Evolutionary conservation across 2,797 vertebrate genomes (phyloP), one percentile per base, ranked within the genome.

Genomic region (Threskiornis aethiopicus): DNA sequence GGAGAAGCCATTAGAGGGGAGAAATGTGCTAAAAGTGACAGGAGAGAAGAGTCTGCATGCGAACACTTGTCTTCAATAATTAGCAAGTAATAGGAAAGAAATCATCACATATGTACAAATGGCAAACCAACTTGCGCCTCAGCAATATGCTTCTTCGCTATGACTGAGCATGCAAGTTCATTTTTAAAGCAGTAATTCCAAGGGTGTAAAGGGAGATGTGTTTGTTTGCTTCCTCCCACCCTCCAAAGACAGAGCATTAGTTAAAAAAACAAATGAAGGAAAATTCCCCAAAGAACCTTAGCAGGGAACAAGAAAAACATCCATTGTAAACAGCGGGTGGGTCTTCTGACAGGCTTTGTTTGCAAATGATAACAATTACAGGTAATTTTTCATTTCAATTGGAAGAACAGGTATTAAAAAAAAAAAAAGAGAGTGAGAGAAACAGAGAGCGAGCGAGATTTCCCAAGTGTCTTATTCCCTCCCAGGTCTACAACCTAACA

Each of bases 281-380:
- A 97, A 97, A 97, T 97, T 96, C 98, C 97, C 98, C 7, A 12
- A 97, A 97, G 97, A 98, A 92, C 73, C 91, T 94, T 97, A 94
- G 92, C 28, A 35, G 87, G 93, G 92, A 97, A 97, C 95, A 97
- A 97, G 97, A 96, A 93, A 97, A 97, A 96, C 96, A 98, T 97
- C 89, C 86, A 97, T 97, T 98, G 97, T 98, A 98, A 98, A 98
- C 98, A 98, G 97, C 83, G 86, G 98, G 98, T 97, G 96, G 97
- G 93, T 96, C 97, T 98, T 98, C 97, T 98, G 97, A 97, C 97
- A 97, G 96, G 96, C 96, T 98, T 98, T 98, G 97, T 98, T 98
- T 98, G 97, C 97, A 98, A 97, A 98, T 98, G 97, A 96, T 98
- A 98, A 98, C 98, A 98, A 98, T 98, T 98, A 97, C 94, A 97